Conservation (phyloP, 2,888 invertebrate species). For the Orchestes rusci region DNA sequence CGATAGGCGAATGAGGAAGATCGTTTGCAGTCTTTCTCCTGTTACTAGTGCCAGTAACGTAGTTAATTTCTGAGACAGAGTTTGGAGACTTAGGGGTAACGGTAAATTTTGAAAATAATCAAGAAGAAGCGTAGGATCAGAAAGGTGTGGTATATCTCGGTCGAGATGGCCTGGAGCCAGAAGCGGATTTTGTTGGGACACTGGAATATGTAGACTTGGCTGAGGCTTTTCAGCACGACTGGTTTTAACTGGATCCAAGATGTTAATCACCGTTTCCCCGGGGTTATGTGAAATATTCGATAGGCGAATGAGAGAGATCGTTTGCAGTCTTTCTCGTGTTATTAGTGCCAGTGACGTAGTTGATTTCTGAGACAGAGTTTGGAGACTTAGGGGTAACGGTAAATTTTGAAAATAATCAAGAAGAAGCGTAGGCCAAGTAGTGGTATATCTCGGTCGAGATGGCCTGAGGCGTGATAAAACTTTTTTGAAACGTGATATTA, state of each 20-base stretch:
- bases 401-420: constrained; percentile 24
- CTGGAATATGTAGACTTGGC: too few species aligned
- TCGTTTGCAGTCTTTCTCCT: constrained; percentile 17
- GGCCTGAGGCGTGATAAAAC: constrained; percentile 25
- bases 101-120: constrained; percentile 22
- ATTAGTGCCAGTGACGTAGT: constrained; percentile 14
- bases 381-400: constrained; percentile 7
- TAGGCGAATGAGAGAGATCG: constrained; percentile 14
- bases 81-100: constrained; percentile 7
- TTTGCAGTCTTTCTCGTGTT: constrained; percentile 16
- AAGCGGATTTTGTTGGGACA: not conserved
- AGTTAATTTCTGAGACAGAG: constrained; percentile 12
- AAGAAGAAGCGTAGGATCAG: constrained; percentile 28
- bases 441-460: constrained; percentile 26
- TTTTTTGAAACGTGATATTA: constrained; percentile 26
- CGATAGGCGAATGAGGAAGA: constrained; percentile 13
- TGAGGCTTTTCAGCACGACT: too few species aligned
- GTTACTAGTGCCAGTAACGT: constrained; percentile 15
- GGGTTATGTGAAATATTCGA: constrained; percentile 4
- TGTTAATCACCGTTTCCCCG: constrained; percentile 1
- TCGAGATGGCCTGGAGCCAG: constrained; percentile 16
- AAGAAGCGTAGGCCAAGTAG: constrained; percentile 28
- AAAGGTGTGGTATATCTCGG: constrained; percentile 29
- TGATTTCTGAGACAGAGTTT: constrained; percentile 13
- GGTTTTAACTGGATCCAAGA: not conserved